Conservation (phyloP, 1,140 invertebrate species). For the Riptortus pedestris region DNA sequence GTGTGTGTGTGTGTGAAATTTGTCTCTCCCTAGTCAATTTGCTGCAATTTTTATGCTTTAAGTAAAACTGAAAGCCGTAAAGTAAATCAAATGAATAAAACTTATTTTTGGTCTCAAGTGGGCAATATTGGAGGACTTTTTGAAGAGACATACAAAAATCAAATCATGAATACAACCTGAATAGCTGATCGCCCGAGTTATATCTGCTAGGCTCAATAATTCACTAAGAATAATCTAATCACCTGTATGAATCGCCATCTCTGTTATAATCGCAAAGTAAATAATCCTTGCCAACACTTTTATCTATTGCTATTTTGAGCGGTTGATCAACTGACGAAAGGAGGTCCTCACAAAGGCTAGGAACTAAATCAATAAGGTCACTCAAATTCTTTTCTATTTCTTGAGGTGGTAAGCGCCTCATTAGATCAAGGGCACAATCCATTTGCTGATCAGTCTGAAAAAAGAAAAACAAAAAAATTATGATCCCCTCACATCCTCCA, state of each 20-base stretch:
- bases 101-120: no score
- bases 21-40: no score
- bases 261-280: conserved; percentile 98
- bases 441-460: conserved; percentile 91
- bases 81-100: no score
- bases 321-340: conserved; percentile 97
- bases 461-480: conserved; percentile 7
- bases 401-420: conserved; percentile 95
- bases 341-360: conserved; percentile 89
- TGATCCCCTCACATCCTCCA: not conserved
- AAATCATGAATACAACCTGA: no score
- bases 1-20: no score
- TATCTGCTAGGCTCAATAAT: no score
- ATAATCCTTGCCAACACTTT: conserved; percentile 90
- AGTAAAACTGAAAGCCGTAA: no score
- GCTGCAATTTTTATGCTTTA: no score
- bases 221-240: no score
- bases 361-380: conserved; percentile 94
- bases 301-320: conserved; percentile 93
- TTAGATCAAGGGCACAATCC: conserved; percentile 96
- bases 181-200: no score
- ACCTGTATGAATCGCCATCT: conserved; percentile 97
- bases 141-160: no score
- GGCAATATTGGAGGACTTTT: no score
- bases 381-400: conserved; percentile 97